Percentiles rank a stretch among this genome's conserved stretches.
Evolutionary conservation across 2,888 invertebrate genomes (phyloP).

Genomic region (Ochropleura plecta): DNA sequence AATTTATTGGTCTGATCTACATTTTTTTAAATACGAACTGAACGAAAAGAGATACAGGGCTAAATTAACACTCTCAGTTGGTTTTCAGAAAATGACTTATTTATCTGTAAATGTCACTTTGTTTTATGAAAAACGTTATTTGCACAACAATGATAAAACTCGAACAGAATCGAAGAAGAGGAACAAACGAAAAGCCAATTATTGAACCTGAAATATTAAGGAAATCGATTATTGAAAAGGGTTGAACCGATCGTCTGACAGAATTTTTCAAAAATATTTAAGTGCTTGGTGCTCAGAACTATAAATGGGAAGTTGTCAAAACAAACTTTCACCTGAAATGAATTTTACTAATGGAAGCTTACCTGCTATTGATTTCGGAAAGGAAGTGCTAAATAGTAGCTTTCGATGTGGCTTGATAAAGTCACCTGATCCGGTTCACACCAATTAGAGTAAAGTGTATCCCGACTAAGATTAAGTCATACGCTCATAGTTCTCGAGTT

Average conservation of each 20-base stretch:
- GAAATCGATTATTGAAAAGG: conserved; percentile 7
- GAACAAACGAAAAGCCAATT: conserved; percentile 23
- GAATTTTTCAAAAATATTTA: conserved; percentile 2
- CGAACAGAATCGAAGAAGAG: conserved; percentile 11
- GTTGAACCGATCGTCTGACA: conserved; percentile 12
- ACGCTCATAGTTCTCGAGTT: no score
- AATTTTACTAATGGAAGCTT: background rate
- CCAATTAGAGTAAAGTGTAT: background rate
- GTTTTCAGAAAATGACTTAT: background rate
- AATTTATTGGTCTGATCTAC: background rate
- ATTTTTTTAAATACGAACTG: background rate
- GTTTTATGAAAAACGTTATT: background rate
- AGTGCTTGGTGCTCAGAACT: conserved; percentile 3
- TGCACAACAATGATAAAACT: background rate
- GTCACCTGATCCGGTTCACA: background rate
- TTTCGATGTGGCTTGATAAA: background rate
- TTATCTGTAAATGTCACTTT: rapidly evolving
- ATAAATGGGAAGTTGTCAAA: background rate
- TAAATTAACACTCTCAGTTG: background rate
- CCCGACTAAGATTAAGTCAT: background rate
- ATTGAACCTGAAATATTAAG: conserved; percentile 23
- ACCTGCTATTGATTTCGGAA: background rate
- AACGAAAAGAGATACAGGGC: background rate
- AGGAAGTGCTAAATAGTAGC: background rate
- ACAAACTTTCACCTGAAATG: background rate